phyloP scores from a whole-genome alignment of 1,140 invertebrate genomes.

The Heliothis subflexa region DNA sequence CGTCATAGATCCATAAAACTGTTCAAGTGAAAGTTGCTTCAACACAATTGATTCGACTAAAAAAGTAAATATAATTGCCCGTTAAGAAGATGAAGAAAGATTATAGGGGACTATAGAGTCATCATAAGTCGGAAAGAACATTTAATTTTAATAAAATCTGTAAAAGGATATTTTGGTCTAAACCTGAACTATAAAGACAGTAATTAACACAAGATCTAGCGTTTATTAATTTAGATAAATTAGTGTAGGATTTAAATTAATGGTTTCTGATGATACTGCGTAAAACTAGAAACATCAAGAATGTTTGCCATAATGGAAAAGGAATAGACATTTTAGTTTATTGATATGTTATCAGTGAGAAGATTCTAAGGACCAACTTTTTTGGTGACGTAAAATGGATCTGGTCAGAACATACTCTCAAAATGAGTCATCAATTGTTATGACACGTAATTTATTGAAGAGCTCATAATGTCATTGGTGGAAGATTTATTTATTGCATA shows the following conservation, averaged over 20 bases:
- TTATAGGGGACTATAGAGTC: no score
- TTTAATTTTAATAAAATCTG: neutral
- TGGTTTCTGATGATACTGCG: neutral
- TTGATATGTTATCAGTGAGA: no score
- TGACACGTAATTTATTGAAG: no score
- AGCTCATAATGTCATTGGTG: no score
- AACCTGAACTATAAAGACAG: conserved; percentile 16
- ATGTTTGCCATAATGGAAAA: no score
- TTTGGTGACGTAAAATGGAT: no score
- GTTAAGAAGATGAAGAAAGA: neutral
- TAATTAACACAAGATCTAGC: neutral
- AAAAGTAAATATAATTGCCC: neutral
- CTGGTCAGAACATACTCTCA: no score
- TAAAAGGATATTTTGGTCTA: conserved; percentile 4
- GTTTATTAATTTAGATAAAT: neutral
- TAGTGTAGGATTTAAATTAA: neutral
- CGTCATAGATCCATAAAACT: conserved; percentile 18
- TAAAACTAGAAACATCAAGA: no score
- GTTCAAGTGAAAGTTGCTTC: conserved; percentile 29
- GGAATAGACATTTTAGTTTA: no score
- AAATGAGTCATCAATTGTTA: no score
- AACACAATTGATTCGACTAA: conserved; percentile 20
- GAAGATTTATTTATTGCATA: no score
- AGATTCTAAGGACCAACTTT: no score
- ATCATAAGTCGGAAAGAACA: neutral